Percentiles rank a stretch among this genome's conserved stretches.
These are phyloP conservation scores for Cephus pulcher DNA, from an alignment of 2,888 invertebrate species.

Conservation along the genomic window DNA sequence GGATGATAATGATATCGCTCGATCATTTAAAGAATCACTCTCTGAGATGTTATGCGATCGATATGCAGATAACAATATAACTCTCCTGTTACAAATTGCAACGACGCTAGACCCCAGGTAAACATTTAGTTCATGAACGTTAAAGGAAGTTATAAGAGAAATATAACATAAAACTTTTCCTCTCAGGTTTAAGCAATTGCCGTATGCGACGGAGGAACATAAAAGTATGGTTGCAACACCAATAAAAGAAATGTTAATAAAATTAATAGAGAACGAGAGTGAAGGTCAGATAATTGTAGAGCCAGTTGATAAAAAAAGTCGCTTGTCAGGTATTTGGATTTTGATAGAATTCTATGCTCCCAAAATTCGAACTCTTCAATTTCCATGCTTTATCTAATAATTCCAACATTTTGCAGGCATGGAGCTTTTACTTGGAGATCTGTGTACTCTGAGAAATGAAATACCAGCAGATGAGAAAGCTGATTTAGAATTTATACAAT, in stretches of 20 bases:
- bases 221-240: conserved; percentile 36
- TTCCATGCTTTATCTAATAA: conserved; percentile 8
- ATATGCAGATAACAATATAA: conserved; percentile 44
- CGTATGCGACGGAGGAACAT: conserved; percentile 46
- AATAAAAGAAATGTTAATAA: conserved; percentile 39
- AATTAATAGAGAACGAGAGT: conserved; percentile 40
- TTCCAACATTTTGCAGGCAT: conserved; percentile 39
- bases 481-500: conserved; percentile 57
- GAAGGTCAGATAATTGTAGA: conserved; percentile 46
- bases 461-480: conserved; percentile 66
- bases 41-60: conserved; percentile 39
- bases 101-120: conserved; percentile 54
- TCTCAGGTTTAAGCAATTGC: conserved; percentile 48
- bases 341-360: background rate
- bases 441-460: conserved; percentile 43
- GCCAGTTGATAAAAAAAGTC: conserved; percentile 54
- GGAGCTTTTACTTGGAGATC: conserved; percentile 48
- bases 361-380: conserved; percentile 7
- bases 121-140: background rate
- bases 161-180: background rate
- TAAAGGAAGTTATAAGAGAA: background rate
- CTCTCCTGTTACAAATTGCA: conserved; percentile 47
- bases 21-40: conserved; percentile 43
- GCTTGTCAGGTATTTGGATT: conserved; percentile 57
- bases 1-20: conserved; percentile 40